Percentiles rank a stretch among this genome's conserved stretches.
These are phyloP conservation scores for Pandion haliaetus DNA, from an alignment of 2,113 vertebrate species.

Conservation along the genomic window DNA sequence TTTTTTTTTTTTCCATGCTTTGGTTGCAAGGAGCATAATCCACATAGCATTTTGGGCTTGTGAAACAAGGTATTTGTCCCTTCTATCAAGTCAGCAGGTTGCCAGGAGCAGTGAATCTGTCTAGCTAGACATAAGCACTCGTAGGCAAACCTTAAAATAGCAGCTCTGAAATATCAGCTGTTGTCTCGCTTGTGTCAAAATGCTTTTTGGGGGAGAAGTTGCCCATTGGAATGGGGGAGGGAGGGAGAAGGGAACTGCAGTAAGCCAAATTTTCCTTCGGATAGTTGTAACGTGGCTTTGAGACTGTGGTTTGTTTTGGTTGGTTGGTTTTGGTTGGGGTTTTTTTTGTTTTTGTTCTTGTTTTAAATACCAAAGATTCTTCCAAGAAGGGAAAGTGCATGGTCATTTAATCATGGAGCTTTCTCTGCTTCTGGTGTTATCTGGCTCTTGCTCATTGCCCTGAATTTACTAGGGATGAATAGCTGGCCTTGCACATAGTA, in stretches of 20 bases:
- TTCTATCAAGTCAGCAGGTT: constrained; percentile 22
- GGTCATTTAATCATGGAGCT: not conserved
- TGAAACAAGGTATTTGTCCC: not conserved
- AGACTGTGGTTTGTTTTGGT: not conserved
- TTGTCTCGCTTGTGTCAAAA: not conserved
- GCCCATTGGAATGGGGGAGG: not conserved
- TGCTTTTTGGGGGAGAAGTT: not conserved
- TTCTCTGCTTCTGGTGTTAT: not conserved
- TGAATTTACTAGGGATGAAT: not conserved
- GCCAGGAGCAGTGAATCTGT: not conserved
- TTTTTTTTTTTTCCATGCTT: not conserved
- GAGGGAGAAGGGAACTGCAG: not conserved
- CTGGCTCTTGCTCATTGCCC: not conserved
- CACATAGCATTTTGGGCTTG: not conserved
- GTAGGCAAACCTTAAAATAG: not conserved
- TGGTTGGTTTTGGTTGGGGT: not conserved
- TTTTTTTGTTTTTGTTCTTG: not conserved
- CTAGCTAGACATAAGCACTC: not conserved
- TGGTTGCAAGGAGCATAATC: not conserved
- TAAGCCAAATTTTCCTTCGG: not conserved
- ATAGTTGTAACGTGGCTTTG: not conserved
- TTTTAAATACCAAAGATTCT: not conserved
- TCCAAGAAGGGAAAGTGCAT: not conserved
- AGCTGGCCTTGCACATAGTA: not conserved
- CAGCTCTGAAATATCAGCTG: constrained; percentile 1